Evolutionary conservation across 2,888 invertebrate genomes (phyloP), one percentile per base, ranked within the genome.

Genomic region (Ornithoptera priamus): DNA sequence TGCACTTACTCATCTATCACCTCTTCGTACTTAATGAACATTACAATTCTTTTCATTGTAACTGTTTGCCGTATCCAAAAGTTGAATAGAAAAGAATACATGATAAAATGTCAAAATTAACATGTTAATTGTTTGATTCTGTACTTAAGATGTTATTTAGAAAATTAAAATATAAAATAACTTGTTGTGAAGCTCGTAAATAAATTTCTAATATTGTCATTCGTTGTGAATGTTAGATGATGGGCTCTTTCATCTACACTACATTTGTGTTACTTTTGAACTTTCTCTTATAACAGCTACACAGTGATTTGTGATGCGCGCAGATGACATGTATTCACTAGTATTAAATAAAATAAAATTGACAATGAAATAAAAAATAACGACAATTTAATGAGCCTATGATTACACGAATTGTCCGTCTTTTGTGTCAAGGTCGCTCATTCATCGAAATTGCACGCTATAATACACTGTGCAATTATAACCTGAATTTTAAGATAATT

Each of bases 381-480:
- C 59, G 63, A 22, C 59, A 50, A 39, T 64, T 68, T 64, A 68
- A 68, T 59, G 63, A 46, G 30, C 20, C 53, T 8, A 22, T 18
- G 8, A 6, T 53, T n/a, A n/a, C 18, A n/a, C 53, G 53, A 53
- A 53, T 36, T 17, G 63, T 10, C 39, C 30, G 22, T 30, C 42
- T 68, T 59, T 68, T 60, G 24, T 64, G 68, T 68, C 68, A 68
- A 64, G 68, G 64, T 60, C 59, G 39, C 6, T 42, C 57, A 36
- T 68, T 64, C 39, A 53, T 59, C 39, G 36, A 59, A 68, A 68
- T 64, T 59, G 39, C 22, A 12, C 2, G 56, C 61, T 42, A 22
- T 60, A 6, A 60, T 53, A 53, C 5, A 53, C 18, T n/a, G n/a
- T n/a, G n/a, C 53, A n/a, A 6, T 12, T 7, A 53, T 18, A n/a